Percentiles rank a stretch among this genome's conserved stretches.
phyloP scores from a whole-genome alignment of 2,797 vertebrate species.

The Sebastes steindachneri region DNA sequence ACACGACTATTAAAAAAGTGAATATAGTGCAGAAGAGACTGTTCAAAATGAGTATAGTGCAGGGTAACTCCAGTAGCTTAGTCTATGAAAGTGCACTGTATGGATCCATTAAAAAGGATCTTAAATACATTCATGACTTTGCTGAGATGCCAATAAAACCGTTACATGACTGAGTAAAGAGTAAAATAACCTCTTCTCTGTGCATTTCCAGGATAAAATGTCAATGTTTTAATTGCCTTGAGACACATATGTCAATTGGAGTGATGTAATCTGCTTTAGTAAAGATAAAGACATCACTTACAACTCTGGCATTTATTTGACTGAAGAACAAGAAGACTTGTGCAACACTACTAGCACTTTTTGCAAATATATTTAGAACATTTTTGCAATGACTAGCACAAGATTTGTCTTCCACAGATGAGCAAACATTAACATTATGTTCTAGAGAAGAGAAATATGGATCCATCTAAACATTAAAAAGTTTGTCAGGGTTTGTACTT shows the following conservation, averaged over 20 bases:
- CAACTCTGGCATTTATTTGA: neutral
- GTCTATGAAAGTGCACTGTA: no score
- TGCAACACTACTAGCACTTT: neutral
- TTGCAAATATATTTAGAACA: neutral
- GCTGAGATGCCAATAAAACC: neutral
- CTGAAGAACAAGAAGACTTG: neutral
- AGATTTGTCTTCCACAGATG: neutral
- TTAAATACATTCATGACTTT: neutral
- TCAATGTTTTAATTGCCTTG: neutral
- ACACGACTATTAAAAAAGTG: no score
- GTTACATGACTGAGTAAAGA: neutral
- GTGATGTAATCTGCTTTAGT: neutral
- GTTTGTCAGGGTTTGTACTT: neutral
- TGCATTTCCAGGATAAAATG: neutral
- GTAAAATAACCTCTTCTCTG: neutral
- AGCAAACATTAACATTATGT: neutral
- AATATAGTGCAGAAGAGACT: no score
- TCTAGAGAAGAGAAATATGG: neutral
- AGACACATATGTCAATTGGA: no score
- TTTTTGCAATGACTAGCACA: neutral
- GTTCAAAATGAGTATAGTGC: no score
- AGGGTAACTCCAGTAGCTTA: no score
- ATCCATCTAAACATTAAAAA: neutral
- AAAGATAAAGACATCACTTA: no score
- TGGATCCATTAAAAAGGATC: neutral